These are phyloP conservation scores for Pteruthius melanotis DNA, from an alignment of 2,113 vertebrate species.

Conservation along the genomic window DNA sequence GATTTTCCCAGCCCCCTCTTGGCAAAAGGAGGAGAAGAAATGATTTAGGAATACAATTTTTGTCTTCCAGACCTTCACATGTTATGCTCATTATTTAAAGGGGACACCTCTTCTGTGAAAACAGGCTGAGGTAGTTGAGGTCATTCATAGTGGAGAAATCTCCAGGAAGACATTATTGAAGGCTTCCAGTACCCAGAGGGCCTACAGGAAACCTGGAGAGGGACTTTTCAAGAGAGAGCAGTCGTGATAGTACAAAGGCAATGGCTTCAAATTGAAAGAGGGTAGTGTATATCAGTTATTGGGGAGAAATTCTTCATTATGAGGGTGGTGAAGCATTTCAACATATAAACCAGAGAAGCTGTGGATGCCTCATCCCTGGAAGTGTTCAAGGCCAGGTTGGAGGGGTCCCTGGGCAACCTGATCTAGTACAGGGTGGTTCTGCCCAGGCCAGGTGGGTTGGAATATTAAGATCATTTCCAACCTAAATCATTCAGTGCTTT, in stretches of 20 bases:
- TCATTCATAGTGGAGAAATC: background rate
- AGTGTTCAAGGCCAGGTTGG: background rate
- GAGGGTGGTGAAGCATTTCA: background rate
- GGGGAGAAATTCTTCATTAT: background rate
- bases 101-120: background rate
- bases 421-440: background rate
- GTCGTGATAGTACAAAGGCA: background rate
- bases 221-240: background rate
- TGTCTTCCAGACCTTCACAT: background rate
- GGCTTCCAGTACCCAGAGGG: background rate
- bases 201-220: background rate
- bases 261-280: background rate
- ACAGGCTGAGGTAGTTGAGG: background rate
- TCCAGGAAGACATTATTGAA: background rate
- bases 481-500: background rate
- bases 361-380: background rate
- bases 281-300: background rate
- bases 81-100: background rate
- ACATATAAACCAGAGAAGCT: background rate
- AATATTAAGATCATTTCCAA: background rate
- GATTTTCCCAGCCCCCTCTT: background rate
- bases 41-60: background rate
- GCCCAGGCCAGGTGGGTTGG: background rate
- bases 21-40: background rate
- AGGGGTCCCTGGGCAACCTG: background rate